Evolutionary conservation across 2,797 vertebrate genomes (phyloP), one percentile per base, ranked within the genome.

Genomic region (Bufotes viridis): DNA sequence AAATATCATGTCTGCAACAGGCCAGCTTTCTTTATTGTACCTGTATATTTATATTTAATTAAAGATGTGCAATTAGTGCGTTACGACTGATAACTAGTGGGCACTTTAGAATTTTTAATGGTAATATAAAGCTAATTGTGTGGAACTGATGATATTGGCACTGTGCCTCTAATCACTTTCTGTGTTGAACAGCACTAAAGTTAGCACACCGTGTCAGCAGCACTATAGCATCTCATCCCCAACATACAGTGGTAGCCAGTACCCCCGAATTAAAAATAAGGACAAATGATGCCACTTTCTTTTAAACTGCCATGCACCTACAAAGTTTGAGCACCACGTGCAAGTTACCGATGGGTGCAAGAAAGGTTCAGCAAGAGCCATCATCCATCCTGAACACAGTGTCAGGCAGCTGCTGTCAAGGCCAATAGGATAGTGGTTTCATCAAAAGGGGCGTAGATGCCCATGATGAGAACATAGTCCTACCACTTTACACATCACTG

Each of bases 111-210:
- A 42, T 22, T 53, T 22, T 75, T 22, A 7, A 20, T n/a, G 74
- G 4, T 75, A 75, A 51, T 53, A 53, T 53, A 53, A 76, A 13
- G 51, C 22, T 76, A 51, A 53, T 53, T 76, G 74, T 51, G 20
- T 14, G 74, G 74, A 76, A 76, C 74, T 53, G 74, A 76, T 51
- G 74, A 76, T 76, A 49, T 76, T 53, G 74, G 49, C 49, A 11
- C 69, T 10, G 42, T 8, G 9, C 74, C 42, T 22, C 20, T 22
- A 51, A 76, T 51, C 74, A 51, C 49, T 76, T 22, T 51, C 17
- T 20, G 17, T 74, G 9, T 75, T 10, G 29, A 72, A 34, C 8
- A 18, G 69, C 69, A 72, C 14, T 75, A 49, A 75, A 22, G 3
- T 20, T 22, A 12, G 42, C 9, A 49, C 20, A 76, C 74, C 20